Conservation (phyloP, 2,113 vertebrate genomes). For the Dolichallabes microphthalmus region DNA sequence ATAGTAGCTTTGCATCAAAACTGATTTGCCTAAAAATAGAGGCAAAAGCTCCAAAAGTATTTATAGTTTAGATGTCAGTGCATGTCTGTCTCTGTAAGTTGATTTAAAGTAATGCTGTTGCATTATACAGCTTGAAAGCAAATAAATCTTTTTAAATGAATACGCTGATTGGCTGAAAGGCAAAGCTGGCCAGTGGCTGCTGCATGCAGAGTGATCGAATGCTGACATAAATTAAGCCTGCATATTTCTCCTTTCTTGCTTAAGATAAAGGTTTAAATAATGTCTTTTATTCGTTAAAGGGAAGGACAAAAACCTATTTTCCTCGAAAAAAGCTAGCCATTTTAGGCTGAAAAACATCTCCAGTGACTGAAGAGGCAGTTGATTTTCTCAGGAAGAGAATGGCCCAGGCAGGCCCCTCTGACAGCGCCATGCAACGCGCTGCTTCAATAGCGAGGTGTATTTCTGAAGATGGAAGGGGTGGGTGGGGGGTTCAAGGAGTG, state of each 20-base stretch:
- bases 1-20: constrained; percentile 31
- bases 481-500: constrained; percentile 63
- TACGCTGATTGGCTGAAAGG: constrained; percentile 57
- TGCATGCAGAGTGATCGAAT: constrained; percentile 59
- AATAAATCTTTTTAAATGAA: constrained; percentile 78
- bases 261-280: constrained; percentile 44
- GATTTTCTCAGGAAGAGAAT: constrained; percentile 56
- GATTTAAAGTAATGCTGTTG: constrained; percentile 72
- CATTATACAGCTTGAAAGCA: constrained; percentile 72
- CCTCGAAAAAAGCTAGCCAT: constrained; percentile 32
- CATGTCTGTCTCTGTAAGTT: constrained; percentile 69
- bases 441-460: constrained; percentile 79
- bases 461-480: constrained; percentile 68
- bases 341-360: constrained; percentile 44
- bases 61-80: constrained; percentile 61
- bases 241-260: constrained; percentile 37
- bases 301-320: constrained; percentile 24
- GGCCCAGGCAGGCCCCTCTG: constrained; percentile 60
- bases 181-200: constrained; percentile 47
- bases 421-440: constrained; percentile 70
- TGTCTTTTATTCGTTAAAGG: constrained; percentile 42
- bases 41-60: constrained; percentile 60
- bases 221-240: constrained; percentile 74
- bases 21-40: constrained; percentile 53
- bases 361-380: constrained; percentile 39